Percentiles rank a stretch among this genome's conserved stretches.
These are phyloP conservation scores for Girardia tigrina DNA, from an alignment of 2,888 invertebrate genomes.

Conservation along the genomic window DNA sequence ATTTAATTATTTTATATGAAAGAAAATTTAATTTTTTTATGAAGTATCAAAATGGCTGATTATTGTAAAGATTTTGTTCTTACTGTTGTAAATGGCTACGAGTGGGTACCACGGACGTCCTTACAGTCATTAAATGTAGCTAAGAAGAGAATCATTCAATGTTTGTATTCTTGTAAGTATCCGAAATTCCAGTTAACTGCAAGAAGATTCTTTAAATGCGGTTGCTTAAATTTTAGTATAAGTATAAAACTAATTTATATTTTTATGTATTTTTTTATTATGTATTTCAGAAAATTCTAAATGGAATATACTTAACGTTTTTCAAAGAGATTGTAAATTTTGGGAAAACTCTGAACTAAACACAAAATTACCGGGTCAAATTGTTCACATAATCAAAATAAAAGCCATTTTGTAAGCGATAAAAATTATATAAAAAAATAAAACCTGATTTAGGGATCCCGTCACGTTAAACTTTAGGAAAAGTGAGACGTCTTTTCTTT, in stretches of 20 bases:
- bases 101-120: not conserved
- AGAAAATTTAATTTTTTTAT: not conserved
- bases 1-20: too few species aligned
- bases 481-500: not conserved
- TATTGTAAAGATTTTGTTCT: constrained; percentile 3
- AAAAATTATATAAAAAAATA: not conserved
- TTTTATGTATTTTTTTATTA: not conserved
- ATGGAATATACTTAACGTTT: not conserved
- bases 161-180: not conserved
- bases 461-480: not conserved
- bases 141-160: not conserved
- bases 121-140: not conserved
- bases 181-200: not conserved
- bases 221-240: not conserved
- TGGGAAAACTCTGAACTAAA: not conserved
- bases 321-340: not conserved
- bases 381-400: not conserved
- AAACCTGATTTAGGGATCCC: not conserved
- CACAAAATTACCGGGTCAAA: not conserved
- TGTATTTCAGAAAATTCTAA: not conserved
- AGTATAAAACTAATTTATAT: not conserved
- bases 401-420: not conserved
- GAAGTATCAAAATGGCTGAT: not conserved
- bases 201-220: not conserved
- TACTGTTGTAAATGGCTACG: not conserved